phyloP scores from a whole-genome alignment of 2,113 vertebrate species.

The Potamarius usumacintae region DNA sequence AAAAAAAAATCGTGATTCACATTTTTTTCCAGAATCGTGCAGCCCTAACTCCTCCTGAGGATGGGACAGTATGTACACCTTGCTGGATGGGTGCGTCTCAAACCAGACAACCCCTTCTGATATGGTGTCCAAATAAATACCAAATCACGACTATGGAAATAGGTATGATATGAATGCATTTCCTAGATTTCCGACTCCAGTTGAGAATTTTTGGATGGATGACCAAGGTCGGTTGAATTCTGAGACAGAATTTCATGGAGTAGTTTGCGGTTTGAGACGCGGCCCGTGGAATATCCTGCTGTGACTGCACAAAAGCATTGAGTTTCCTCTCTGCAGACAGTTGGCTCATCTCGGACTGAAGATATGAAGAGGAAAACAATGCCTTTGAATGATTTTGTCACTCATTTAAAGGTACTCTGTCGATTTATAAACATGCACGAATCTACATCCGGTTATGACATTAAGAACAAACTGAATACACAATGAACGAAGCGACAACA shows the following conservation, averaged over 20 bases:
- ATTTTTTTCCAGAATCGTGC: too few species aligned
- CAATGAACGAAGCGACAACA: not conserved
- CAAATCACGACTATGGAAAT: not conserved
- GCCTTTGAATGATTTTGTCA: not conserved
- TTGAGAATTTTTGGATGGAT: not conserved
- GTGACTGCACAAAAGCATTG: conserved; percentile 36
- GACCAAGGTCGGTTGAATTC: not conserved
- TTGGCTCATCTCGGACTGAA: not conserved
- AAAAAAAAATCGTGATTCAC: too few species aligned
- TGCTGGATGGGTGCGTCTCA: not conserved
- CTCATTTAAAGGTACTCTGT: not conserved
- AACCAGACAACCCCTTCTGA: not conserved
- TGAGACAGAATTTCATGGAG: not conserved
- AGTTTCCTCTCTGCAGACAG: not conserved
- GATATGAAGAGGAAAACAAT: not conserved
- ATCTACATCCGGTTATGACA: not conserved
- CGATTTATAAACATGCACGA: not conserved
- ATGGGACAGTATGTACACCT: not conserved
- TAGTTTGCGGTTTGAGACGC: conserved; percentile 1
- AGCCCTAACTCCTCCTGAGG: not conserved
- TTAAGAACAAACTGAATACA: not conserved
- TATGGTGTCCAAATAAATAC: too few species aligned
- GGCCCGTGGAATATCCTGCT: conserved; percentile 42
- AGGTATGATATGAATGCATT: not conserved
- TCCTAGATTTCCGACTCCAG: too few species aligned